Evolutionary conservation across 30 jellyfish, hydroid and myxozoan species (phyloP), one percentile per base, ranked within the genome.

Genomic region (Cassiopea andromeda): DNA sequence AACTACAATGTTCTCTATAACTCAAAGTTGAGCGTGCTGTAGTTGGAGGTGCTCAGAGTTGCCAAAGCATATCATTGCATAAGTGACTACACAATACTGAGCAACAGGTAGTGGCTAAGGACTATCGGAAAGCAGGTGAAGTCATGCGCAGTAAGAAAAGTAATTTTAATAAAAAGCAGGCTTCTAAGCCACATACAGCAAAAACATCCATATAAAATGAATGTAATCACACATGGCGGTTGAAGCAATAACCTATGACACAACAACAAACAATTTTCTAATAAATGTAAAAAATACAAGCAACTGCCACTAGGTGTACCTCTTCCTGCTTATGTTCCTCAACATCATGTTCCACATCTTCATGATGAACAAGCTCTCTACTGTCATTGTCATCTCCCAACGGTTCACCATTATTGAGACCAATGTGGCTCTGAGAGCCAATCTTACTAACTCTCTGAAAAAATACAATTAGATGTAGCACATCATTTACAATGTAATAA

Each of bases 351-450:
- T 70, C 73, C 16, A 84, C 76, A 69, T 38, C 19, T 47, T 84
- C 85, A 84, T 80, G 46, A 58, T 80, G 89, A 82, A 80, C 77
- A 6, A 80, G n/a, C 49, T 57, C 89, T 13, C 57, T 12, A 3
- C 1, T 80, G 2, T 80, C 89, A 9, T 0, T 15, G 15, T 70
- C 79, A 4, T 15, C 5, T n/a, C 17, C n/a, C 54, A 70, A 1
- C 50, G 79, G 1, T 12, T 70, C 79, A 4, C 79, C 79, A 70
- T 70, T 70, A 6, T 8, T 70, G 57, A 70, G 27, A 70, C 79
- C 79, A 70, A 38, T 38, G 27, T 38, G 79, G 54, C 57, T 2
- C 15, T n/a, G 50, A 17, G 17, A 4, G 49, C 57, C 54, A 54
- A 0, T n/a, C 54, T 43, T 70, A 10, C 79, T 15, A 12, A 12